These are phyloP conservation scores for Melitaea athalia DNA, from an alignment of 2,888 invertebrate species.

Conservation along the genomic window DNA sequence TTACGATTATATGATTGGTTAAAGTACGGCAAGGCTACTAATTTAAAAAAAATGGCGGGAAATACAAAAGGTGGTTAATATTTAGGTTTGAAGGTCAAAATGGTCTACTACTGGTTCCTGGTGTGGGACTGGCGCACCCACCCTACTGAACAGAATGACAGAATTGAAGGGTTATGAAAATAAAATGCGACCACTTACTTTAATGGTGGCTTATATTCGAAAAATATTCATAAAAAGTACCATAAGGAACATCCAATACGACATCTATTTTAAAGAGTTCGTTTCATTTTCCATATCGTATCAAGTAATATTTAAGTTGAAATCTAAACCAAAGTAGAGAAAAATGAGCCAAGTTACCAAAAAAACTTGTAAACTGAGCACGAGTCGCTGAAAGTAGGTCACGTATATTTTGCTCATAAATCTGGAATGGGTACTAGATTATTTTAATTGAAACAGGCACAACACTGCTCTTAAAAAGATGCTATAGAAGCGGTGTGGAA, in stretches of 20 bases:
- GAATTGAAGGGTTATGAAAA: slow-evolving; percentile 28
- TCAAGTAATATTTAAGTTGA: slow-evolving; percentile 12
- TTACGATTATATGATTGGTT: too few species aligned
- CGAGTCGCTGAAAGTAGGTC: slow-evolving; percentile 33
- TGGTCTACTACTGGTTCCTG: too few species aligned
- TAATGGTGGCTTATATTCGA: slow-evolving; percentile 14
- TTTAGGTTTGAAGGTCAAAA: too few species aligned
- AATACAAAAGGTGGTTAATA: too few species aligned
- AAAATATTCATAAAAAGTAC: not conserved
- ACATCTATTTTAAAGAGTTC: not conserved
- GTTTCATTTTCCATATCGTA: not conserved
- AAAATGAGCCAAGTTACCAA: slow-evolving; percentile 23
- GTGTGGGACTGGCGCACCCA: too few species aligned
- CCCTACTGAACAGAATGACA: slow-evolving; percentile 25
- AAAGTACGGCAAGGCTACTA: too few species aligned
- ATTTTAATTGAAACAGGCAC: slow-evolving; percentile 43
- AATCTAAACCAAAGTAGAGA: slow-evolving; percentile 12
- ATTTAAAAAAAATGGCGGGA: too few species aligned
- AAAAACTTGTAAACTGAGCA: slow-evolving; percentile 31
- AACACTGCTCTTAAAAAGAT: slow-evolving; percentile 46
- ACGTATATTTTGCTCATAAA: slow-evolving; percentile 41
- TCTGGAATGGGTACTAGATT: slow-evolving; percentile 42
- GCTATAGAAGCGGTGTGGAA: not conserved
- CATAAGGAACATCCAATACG: not conserved
- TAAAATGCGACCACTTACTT: slow-evolving; percentile 21